phyloP scores from a whole-genome alignment of 2,888 invertebrate genomes.

The Abrostola triplasia region DNA sequence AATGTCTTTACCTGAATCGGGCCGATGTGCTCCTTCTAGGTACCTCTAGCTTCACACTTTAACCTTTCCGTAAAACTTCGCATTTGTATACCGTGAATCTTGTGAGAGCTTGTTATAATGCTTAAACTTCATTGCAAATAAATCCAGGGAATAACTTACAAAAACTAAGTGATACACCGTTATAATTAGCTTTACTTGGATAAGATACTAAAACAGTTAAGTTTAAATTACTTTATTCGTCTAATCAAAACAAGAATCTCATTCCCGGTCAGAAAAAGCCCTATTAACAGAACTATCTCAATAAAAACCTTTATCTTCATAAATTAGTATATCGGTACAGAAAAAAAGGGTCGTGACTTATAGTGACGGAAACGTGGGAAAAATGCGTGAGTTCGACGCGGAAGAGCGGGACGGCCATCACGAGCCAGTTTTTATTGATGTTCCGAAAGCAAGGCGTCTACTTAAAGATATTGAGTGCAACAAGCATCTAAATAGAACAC shows the following conservation, averaged over 20 bases:
- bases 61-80: conserved; percentile 3
- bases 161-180: too few relatives aligned
- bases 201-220: too few relatives aligned
- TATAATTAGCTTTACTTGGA: too few relatives aligned
- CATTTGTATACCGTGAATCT: not conserved
- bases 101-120: too few relatives aligned
- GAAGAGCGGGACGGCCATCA: conserved; percentile 61
- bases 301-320: conserved; percentile 52
- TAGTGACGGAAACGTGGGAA: conserved; percentile 75
- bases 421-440: conserved; percentile 75
- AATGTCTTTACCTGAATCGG: conserved; percentile 37
- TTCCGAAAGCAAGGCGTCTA: conserved; percentile 58
- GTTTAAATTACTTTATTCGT: too few relatives aligned
- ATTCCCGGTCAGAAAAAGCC: conserved; percentile 15
- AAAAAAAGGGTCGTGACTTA: conserved; percentile 69
- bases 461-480: conserved; percentile 35
- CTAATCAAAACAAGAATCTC: conserved; percentile 17
- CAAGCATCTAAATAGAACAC: conserved; percentile 33
- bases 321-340: conserved; percentile 51
- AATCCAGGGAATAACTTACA: too few relatives aligned
- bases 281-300: conserved; percentile 8
- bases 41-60: conserved; percentile 10
- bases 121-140: too few relatives aligned
- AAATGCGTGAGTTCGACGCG: conserved; percentile 67
- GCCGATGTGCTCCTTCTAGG: conserved; percentile 6